Evolutionary conservation across 1,140 invertebrate species (phyloP).

Genomic region (Heliconius congener): DNA sequence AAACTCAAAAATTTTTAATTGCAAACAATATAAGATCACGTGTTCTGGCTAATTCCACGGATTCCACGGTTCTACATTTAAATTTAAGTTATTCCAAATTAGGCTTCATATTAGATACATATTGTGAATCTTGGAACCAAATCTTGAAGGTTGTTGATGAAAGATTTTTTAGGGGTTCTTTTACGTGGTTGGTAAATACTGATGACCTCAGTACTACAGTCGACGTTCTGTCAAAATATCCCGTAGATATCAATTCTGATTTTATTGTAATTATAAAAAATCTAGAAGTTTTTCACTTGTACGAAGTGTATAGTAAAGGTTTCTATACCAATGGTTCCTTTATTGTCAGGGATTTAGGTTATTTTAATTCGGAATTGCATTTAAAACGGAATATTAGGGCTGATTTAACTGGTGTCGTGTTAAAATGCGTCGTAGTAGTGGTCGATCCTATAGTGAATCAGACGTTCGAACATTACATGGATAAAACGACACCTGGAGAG

Average conservation of each 20-base stretch:
- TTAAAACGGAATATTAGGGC: slow-evolving; percentile 39
- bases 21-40: slow-evolving; percentile 35
- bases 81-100: slow-evolving; percentile 36
- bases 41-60: neutral
- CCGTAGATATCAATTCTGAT: slow-evolving; percentile 59
- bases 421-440: slow-evolving; percentile 70
- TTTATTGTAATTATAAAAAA: slow-evolving; percentile 46
- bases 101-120: slow-evolving; percentile 54
- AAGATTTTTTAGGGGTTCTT: slow-evolving; percentile 34
- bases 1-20: slow-evolving; percentile 45
- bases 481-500: slow-evolving; percentile 57
- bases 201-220: slow-evolving; percentile 39
- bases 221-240: slow-evolving; percentile 44
- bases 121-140: slow-evolving; percentile 50
- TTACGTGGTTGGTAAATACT: slow-evolving; percentile 50
- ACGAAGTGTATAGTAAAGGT: slow-evolving; percentile 60
- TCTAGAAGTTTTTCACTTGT: slow-evolving; percentile 40
- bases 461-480: slow-evolving; percentile 82
- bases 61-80: neutral
- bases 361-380: slow-evolving; percentile 47
- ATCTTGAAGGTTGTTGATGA: slow-evolving; percentile 32
- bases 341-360: slow-evolving; percentile 46
- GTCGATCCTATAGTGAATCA: slow-evolving; percentile 76
- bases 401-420: slow-evolving; percentile 57
- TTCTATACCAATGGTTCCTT: slow-evolving; percentile 51